Evolutionary conservation across 1,140 invertebrate species (phyloP), one percentile per base, ranked within the genome.

Genomic region (Aphelinus certus): DNA sequence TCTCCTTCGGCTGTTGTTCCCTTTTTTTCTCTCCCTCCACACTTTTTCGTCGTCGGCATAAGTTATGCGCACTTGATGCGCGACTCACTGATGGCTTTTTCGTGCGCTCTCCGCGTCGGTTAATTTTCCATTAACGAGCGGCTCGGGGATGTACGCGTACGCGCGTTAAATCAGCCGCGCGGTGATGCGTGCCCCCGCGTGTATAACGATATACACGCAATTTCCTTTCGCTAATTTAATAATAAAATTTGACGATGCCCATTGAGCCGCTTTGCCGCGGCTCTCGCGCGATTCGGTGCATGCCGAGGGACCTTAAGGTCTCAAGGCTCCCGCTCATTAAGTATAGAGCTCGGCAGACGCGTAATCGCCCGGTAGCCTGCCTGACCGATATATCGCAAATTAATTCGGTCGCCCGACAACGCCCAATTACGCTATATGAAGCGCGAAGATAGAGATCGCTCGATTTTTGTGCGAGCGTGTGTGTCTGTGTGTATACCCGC

Each of bases 401-500:
- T 84, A 83, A 83, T 84, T 81, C 79, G 79, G 78, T 80, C 79
- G 76, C 73, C 78, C 76, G 71, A 81, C 78, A 81, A 82, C 80
- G 81, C 79, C 81, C 80, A 83, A 84, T 84, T 84, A 83, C 80
- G 76, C 76, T 79, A 81, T 83, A 82, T 81, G 81, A 83, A 82
- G 80, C 79, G 80, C 79, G 71, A 80, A 80, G 79, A 81, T 81
- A 81, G 77, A 76, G 76, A 83, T 81, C 80, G 70, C 55, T 45
- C 61, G 45, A 55, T 26, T 26, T 26, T 26, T 26, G 26, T 26
- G 26, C 26, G 26, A 26, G 26, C 26, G 26, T 0, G 26, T 26
- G 26, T 26, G 26, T 26, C 26, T 26, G 26, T 26, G 26, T 26
- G 26, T 26, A 26, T 26, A 26, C 26, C 26, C 26, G 26, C 26